phyloP scores from a whole-genome alignment of 1,140 invertebrate species.

The Sminthurinus signatus region DNA sequence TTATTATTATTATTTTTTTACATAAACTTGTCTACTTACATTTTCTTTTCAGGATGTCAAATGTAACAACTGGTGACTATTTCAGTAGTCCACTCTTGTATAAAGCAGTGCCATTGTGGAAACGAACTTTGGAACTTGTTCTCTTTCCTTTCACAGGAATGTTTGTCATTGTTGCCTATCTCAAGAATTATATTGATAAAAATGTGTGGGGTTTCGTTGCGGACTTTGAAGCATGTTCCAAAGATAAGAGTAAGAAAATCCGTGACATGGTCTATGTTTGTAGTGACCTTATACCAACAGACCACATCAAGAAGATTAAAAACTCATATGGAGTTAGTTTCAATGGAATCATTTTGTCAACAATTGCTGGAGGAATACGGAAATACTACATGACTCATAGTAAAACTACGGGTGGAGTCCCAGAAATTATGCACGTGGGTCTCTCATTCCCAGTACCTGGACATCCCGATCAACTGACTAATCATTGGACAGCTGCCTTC shows the following conservation, averaged over 20 bases:
- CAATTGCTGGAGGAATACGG: conserved; percentile 1
- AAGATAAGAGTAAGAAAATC: background rate
- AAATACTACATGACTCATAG: background rate
- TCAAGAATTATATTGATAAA: background rate
- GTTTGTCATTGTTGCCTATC: background rate
- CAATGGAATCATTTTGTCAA: background rate
- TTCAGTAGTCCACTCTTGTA: background rate
- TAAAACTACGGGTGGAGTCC: background rate
- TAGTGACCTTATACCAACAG: background rate
- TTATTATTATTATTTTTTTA: too few relatives aligned
- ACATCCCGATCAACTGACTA: conserved; percentile 2
- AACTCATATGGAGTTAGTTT: background rate
- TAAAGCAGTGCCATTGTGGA: background rate
- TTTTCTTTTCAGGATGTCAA: too few relatives aligned
- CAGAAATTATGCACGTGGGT: conserved; percentile 1
- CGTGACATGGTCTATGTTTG: conserved; percentile 1
- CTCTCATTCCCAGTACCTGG: conserved; percentile 7
- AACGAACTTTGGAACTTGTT: background rate
- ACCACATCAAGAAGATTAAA: background rate
- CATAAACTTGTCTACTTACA: too few relatives aligned
- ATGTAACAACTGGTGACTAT: conserved; percentile 9
- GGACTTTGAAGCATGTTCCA: too few relatives aligned
- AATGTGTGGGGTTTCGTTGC: background rate
- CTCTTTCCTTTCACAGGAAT: conserved; percentile 9
- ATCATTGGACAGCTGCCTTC: conserved; percentile 12